These are phyloP conservation scores for Strigops habroptila DNA, from an alignment of 2,113 vertebrate genomes.

Conservation along the genomic window DNA sequence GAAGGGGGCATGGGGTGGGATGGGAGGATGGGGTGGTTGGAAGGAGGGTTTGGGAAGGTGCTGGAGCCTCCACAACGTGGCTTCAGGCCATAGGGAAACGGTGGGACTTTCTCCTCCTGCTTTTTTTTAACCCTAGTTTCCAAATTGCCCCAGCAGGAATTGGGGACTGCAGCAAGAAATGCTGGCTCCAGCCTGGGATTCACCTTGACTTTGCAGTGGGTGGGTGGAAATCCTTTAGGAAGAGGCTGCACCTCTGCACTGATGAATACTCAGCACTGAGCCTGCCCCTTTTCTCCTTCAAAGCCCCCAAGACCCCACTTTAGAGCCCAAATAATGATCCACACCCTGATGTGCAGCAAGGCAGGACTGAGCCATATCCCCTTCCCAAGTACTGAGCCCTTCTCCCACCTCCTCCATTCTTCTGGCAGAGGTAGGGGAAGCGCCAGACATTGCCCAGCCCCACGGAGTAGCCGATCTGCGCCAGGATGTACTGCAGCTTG, in stretches of 20 bases:
- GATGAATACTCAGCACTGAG: accelerated
- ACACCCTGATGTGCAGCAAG: accelerated
- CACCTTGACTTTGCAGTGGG: accelerated
- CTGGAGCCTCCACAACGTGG: neutral
- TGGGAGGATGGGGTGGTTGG: neutral
- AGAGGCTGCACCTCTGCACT: neutral
- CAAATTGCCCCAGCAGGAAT: neutral
- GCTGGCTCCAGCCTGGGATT: neutral
- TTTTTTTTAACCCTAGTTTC: neutral
- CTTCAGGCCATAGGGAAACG: neutral
- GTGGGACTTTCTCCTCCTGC: neutral
- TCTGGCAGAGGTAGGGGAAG: slow-evolving; percentile 98
- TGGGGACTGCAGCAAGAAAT: neutral
- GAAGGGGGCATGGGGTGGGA: neutral
- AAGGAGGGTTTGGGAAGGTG: neutral
- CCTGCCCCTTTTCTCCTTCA: neutral
- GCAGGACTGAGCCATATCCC: accelerated
- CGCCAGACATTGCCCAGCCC: slow-evolving; percentile 98
- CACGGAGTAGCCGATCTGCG: slow-evolving; percentile 96
- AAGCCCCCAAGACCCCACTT: neutral
- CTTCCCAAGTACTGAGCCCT: neutral
- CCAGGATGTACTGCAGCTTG: slow-evolving; percentile 97
- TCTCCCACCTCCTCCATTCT: slow-evolving; percentile 94
- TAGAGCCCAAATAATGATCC: neutral
- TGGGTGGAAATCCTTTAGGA: accelerated